These are phyloP conservation scores for Yponomeuta malinellus DNA, from an alignment of 2,888 invertebrate species.

Conservation along the genomic window DNA sequence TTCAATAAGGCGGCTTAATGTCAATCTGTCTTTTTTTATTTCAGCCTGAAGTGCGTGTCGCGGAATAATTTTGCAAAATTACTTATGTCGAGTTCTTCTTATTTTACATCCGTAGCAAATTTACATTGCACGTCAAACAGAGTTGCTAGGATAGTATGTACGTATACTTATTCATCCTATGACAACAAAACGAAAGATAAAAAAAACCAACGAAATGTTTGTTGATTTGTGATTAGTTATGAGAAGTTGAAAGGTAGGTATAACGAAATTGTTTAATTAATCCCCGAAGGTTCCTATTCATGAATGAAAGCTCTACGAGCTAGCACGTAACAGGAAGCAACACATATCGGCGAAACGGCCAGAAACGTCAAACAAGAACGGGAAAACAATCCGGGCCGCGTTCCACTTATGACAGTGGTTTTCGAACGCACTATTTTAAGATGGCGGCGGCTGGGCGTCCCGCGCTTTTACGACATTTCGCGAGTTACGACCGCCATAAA, in stretches of 20 bases:
- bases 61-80: conserved; percentile 30
- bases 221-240: not conserved
- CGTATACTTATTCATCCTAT: too few species aligned
- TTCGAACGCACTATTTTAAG: conserved; percentile 53
- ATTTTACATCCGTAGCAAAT: not conserved
- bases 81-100: conserved; percentile 13
- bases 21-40: conserved; percentile 32
- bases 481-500: conserved; percentile 57
- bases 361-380: conserved; percentile 34
- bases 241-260: not conserved
- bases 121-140: not conserved
- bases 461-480: conserved; percentile 50
- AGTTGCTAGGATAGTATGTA: too few species aligned
- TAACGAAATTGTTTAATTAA: not conserved
- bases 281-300: not conserved
- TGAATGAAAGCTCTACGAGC: not conserved
- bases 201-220: not conserved
- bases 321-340: conserved; percentile 25
- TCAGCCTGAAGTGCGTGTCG: conserved; percentile 30
- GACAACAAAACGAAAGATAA: too few species aligned
- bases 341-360: conserved; percentile 29
- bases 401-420: conserved; percentile 25
- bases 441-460: conserved; percentile 34
- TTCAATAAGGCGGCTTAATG: conserved; percentile 29
- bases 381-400: conserved; percentile 34